A percentile compares a stretch with the other conserved stretches of the same genome.
phyloP scores from a whole-genome alignment of 64 coral and sea anemone species.

The Pocillopora verrucosa region DNA sequence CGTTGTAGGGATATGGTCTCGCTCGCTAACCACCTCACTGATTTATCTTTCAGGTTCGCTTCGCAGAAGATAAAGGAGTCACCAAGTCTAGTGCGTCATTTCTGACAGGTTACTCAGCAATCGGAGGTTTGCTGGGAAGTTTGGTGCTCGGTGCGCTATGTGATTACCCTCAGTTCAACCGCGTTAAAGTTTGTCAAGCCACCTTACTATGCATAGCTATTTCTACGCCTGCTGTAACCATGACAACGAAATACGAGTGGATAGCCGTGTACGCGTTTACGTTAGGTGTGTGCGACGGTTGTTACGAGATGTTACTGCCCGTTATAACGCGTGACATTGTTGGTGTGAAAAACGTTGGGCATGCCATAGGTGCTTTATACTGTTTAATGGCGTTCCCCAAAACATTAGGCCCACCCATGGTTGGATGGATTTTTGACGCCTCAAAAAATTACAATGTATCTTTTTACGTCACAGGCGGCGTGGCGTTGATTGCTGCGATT shows the following conservation, averaged over 20 bases:
- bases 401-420: slow-evolving; percentile 47
- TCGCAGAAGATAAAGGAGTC: slow-evolving; percentile 69
- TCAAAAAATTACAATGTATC: slow-evolving; percentile 53
- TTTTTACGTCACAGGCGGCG: slow-evolving; percentile 26
- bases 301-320: slow-evolving; percentile 59
- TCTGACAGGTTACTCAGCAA: slow-evolving; percentile 44
- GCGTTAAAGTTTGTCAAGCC: slow-evolving; percentile 31
- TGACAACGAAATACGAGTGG: slow-evolving; percentile 37
- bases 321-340: slow-evolving; percentile 73
- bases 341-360: slow-evolving; percentile 26
- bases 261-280: slow-evolving; percentile 40
- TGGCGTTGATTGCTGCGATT: neutral
- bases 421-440: slow-evolving; percentile 64
- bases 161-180: slow-evolving; percentile 28
- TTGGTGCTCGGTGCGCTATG: slow-evolving; percentile 26
- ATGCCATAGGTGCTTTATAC: slow-evolving; percentile 42
- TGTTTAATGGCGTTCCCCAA: slow-evolving; percentile 47
- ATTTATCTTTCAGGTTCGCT: slow-evolving; percentile 46
- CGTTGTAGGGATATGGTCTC: too few species aligned
- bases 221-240: slow-evolving; percentile 46
- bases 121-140: slow-evolving; percentile 34
- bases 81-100: slow-evolving; percentile 48
- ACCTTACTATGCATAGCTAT: slow-evolving; percentile 49
- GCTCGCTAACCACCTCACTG: neutral
- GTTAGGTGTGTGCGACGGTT: slow-evolving; percentile 61